Base-by-base conservation (phyloP, 2,797 vertebrate species). In the Dipus sagitta region DNA sequence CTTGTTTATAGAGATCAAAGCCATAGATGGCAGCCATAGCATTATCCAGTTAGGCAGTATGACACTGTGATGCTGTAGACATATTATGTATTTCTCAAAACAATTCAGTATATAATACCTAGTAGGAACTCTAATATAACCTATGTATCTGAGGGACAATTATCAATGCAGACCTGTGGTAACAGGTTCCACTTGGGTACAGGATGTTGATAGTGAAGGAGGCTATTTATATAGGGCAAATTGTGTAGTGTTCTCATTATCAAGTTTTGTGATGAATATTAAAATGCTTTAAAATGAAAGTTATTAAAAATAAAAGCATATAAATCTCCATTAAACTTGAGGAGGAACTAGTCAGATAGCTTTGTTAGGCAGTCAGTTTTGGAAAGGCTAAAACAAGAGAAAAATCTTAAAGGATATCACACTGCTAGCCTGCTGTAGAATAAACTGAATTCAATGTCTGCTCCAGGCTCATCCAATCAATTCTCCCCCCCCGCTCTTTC, bases 231-330 rank as follows among this genome's bases (percentile, higher is more conserved):
- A 7, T 4, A 30, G 13, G 32, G 42, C 2, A 14, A 70, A n/a
- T n/a, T 42, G 17, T 86, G 38, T 2, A 17, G 20, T 42, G 23
- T 52, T 65, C 0, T 71, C 75, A 82, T 10, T 11, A 58, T 21
- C 62, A n/a, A 86, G 1, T 38, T 89, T 65, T 71, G 20, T 13
- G 89, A 12, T 82, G 28, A 78, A 30, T 4, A 8, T 38, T 83
- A 90, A 83, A 86, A 32, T 77, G 23, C n/a, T 67, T 30, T 86
- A 68, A 82, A 87, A 68, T 60, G 30, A 88, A 68, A n/a, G 21
- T n/a, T 42, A 78, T 4, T 54, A 30, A 82, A 83, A 93, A 4
- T 80, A 54, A 64, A 42, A 86, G 67, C 28, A 28, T 28, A 17
- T 7, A 83, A 30, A 52, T 84, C n/a, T 60, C 28, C 24, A 78